Evolutionary conservation across 2,797 vertebrate species (phyloP), one percentile per base, ranked within the genome.

Genomic region (Buceros bicornis): DNA sequence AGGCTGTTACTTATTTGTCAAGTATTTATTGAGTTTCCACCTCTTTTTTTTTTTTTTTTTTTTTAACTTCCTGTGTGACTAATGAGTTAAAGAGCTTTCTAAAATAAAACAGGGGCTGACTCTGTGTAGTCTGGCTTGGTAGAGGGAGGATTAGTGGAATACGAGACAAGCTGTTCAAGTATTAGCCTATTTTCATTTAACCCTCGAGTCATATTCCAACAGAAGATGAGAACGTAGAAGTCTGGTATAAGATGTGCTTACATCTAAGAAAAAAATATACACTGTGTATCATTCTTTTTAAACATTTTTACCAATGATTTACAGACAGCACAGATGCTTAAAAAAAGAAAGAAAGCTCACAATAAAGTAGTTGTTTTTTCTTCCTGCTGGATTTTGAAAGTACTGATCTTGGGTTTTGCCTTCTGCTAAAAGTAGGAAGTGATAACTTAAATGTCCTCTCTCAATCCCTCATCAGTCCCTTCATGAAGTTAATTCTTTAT

Each of bases 41-140:
- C 29, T 83, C 24, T 65, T 74, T 69, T 82, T 66, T 83, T 70
- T 47, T 21, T 40, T 40, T 40, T 40, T 12, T 40, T 40, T 40
- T 40, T 40, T 40, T 40, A 91, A 82, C 62, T 82, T 92, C 42
- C 37, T 40, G 5, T 6, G 21, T 87, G 82, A 71, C 58, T 95
- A 83, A 81, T 65, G 93, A 83, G 90, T 95, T 91, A 91, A 97
- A 95, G 77, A 90, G 64, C 80, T 96, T 94, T 84, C 93, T 95
- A 56, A 94, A 95, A 88, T 94, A 85, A 90, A 95, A 74, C 43
- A 21, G 51, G 18, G 82, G 12, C 58, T 94, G 92, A 65, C 69
- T 95, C 60, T 91, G 25, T 74, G 43, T 83, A 57, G 65, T 89
- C 92, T 95, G 87, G 86, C 87, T 83, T 72, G 61, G 40, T 69